These are phyloP conservation scores for Eristalis pertinax DNA, from an alignment of 2,888 invertebrate species.

Conservation along the genomic window DNA sequence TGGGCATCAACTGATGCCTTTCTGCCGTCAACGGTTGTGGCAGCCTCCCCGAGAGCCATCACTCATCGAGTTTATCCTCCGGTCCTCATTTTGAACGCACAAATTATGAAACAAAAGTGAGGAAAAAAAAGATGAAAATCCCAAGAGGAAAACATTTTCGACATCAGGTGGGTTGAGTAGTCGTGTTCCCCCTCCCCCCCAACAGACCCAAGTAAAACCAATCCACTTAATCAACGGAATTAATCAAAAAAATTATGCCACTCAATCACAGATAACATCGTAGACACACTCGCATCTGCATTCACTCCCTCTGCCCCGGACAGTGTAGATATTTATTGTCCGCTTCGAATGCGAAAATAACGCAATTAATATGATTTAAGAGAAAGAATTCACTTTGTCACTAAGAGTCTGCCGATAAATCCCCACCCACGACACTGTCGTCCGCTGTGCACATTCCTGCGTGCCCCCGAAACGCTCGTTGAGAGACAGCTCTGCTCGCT, in stretches of 20 bases:
- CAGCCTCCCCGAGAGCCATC: not conserved
- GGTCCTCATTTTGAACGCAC: not conserved
- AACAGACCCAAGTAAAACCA: not conserved
- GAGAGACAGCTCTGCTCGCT: not conserved
- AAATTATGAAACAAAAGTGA: not conserved
- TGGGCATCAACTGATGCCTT: not conserved
- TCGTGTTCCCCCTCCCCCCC: not conserved
- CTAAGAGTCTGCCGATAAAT: conserved; percentile 31
- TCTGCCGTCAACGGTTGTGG: not conserved
- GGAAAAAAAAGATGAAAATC: not conserved
- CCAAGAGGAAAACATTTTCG: conserved; percentile 11
- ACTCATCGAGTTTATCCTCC: conserved; percentile 4
- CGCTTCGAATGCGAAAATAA: conserved; percentile 27
- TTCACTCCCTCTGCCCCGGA: not conserved
- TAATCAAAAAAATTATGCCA: conserved; percentile 23
- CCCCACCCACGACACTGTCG: conserved; percentile 6
- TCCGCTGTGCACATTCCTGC: not conserved
- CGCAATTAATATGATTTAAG: conserved; percentile 45
- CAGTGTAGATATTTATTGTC: conserved; percentile 28
- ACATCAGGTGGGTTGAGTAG: conserved; percentile 7
- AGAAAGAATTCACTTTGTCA: conserved; percentile 26
- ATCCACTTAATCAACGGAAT: not conserved
- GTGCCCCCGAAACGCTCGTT: not conserved
- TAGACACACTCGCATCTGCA: not conserved
- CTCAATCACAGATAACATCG: conserved; percentile 13